A percentile compares a stretch with the other conserved stretches of the same genome.
Evolutionary conservation across 2,888 invertebrate species (phyloP).

Genomic region (Anorthoa munda): DNA sequence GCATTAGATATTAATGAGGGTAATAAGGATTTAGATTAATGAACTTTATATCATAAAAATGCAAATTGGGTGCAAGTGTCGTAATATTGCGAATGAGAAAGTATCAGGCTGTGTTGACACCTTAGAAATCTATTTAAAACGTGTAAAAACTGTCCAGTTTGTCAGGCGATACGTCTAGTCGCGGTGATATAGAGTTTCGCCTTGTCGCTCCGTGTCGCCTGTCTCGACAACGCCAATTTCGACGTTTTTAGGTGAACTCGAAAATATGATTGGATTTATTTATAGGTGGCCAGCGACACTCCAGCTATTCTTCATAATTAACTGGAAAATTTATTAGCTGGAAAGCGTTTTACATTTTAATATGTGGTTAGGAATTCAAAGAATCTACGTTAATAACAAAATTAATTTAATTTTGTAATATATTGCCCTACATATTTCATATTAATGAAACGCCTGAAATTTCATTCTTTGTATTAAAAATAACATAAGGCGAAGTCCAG

Average conservation of each 20-base stretch:
- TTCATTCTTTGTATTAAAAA: conserved; percentile 30
- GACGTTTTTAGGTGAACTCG: conserved; percentile 79
- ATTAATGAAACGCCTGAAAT: conserved; percentile 17
- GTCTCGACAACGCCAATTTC: conserved; percentile 67
- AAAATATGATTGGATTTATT: conserved; percentile 75
- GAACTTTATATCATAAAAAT: conserved; percentile 18
- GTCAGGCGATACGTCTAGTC: conserved; percentile 45
- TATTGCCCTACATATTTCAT: conserved; percentile 41
- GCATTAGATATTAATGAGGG: conserved; percentile 36
- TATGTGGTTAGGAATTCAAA: conserved; percentile 51
- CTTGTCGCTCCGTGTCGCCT: conserved; percentile 61
- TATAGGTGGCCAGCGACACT: conserved; percentile 63
- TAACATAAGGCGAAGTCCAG: conserved; percentile 35
- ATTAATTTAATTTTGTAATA: conserved; percentile 52
- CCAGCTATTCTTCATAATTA: conserved; percentile 70
- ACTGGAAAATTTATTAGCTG: conserved; percentile 63
- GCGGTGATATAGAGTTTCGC: conserved; percentile 65
- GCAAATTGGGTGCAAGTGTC: conserved; percentile 11
- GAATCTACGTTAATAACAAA: conserved; percentile 38
- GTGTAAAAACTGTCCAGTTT: conserved; percentile 42
- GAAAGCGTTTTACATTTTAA: conserved; percentile 51
- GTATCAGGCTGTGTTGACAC: conserved; percentile 32
- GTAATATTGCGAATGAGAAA: conserved; percentile 33
- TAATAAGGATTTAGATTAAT: conserved; percentile 31
- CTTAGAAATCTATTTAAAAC: conserved; percentile 43